Conservation (phyloP, 2,797 vertebrate species). For the Carapus acus region DNA sequence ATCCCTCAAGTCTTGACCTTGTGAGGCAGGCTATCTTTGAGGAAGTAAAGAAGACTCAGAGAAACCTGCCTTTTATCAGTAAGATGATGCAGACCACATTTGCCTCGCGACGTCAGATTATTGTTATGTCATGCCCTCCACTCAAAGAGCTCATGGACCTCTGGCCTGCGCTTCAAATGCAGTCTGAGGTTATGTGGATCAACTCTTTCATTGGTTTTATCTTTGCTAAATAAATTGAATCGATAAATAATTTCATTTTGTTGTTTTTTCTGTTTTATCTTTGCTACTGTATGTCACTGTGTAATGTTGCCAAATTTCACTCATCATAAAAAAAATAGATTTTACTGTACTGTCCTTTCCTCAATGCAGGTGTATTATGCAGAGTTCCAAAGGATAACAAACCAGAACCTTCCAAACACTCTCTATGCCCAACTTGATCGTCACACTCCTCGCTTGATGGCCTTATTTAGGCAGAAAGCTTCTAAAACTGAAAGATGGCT, state of each 20-base stretch:
- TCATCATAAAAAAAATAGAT: neutral
- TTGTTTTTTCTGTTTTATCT: no score
- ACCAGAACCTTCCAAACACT: slow-evolving; percentile 26
- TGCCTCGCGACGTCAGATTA: slow-evolving; percentile 23
- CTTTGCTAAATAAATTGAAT: no score
- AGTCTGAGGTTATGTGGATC: slow-evolving; percentile 27
- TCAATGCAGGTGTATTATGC: slow-evolving; percentile 18
- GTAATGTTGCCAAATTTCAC: no score
- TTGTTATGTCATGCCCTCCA: slow-evolving; percentile 17
- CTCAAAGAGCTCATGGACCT: slow-evolving; percentile 26
- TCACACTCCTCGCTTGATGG: slow-evolving; percentile 15
- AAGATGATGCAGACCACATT: slow-evolving; percentile 31
- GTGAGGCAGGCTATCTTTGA: slow-evolving; percentile 19
- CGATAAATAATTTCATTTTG: no score
- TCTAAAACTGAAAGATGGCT: no score
- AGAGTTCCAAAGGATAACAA: slow-evolving; percentile 22
- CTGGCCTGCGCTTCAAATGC: slow-evolving; percentile 15
- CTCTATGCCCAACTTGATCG: slow-evolving; percentile 24
- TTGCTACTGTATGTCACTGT: no score
- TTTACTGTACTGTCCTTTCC: neutral
- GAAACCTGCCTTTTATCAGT: slow-evolving; percentile 12
- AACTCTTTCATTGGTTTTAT: neutral
- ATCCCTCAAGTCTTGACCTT: slow-evolving; percentile 14
- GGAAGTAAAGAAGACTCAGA: slow-evolving; percentile 30
- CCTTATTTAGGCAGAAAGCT: slow-evolving; percentile 24